Percentiles rank a stretch among this genome's conserved stretches.
Conservation (phyloP, 1,140 invertebrate genomes). For the Chrysoperla carnea region DNA sequence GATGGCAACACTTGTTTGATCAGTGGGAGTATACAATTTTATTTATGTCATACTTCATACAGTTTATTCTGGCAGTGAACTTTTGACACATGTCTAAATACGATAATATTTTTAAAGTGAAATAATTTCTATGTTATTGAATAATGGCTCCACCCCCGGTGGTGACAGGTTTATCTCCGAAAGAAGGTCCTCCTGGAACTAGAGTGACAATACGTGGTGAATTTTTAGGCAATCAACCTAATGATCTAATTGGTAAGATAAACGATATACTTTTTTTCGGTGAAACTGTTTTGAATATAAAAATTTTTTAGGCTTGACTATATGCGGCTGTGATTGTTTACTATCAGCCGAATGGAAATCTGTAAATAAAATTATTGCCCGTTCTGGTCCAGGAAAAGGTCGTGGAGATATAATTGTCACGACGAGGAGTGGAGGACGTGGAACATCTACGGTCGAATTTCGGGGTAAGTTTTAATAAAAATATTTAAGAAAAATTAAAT, state of each 20-base stretch:
- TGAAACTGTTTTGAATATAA: constrained; percentile 1
- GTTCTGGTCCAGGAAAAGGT: constrained; percentile 85
- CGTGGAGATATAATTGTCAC: constrained; percentile 91
- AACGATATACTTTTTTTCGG: constrained; percentile 1
- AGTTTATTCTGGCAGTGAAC: not conserved
- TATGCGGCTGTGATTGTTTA: constrained; percentile 90
- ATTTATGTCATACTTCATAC: not conserved
- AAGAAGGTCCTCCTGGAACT: constrained; percentile 94
- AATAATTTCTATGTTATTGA: not conserved
- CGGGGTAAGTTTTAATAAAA: constrained; percentile 33
- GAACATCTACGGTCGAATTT: constrained; percentile 91
- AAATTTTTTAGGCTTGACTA: constrained; percentile 56
- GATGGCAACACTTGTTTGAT: not conserved
- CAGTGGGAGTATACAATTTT: not conserved
- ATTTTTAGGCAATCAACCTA: constrained; percentile 69
- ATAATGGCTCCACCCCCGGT: constrained; percentile 60
- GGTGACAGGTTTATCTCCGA: constrained; percentile 94
- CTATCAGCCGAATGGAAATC: constrained; percentile 97
- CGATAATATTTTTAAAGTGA: not conserved
- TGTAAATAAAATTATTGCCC: constrained; percentile 88
- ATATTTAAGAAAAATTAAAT: not conserved
- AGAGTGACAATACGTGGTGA: constrained; percentile 91
- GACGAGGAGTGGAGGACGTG: constrained; percentile 76
- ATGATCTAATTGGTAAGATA: constrained; percentile 69
- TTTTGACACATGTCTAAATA: not conserved